These are phyloP conservation scores for Perdita meconis DNA, from an alignment of 2,888 invertebrate species.

Conservation along the genomic window DNA sequence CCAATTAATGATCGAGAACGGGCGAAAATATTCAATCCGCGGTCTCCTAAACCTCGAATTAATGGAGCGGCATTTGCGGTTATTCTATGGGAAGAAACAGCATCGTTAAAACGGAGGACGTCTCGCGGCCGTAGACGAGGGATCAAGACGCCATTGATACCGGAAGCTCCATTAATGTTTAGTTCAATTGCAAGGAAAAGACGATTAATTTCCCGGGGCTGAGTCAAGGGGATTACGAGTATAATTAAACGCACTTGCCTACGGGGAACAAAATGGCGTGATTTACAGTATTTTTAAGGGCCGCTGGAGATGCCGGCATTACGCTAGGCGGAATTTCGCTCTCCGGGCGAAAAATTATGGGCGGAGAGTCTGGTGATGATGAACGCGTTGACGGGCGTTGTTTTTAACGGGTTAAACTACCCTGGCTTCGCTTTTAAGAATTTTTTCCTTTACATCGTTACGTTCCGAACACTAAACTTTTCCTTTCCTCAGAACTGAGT, in stretches of 20 bases:
- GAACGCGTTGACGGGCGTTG: no score
- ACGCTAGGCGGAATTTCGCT: background rate
- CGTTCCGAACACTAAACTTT: no score
- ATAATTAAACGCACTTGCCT: constrained; percentile 40
- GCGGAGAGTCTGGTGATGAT: no score
- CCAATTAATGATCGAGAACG: no score
- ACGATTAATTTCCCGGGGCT: constrained; percentile 23
- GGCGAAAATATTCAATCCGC: no score
- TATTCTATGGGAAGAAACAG: background rate
- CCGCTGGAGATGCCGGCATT: constrained; percentile 1
- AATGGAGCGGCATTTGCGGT: background rate
- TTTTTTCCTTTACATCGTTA: no score
- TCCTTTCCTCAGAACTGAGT: no score
- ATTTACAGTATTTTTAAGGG: constrained; percentile 23
- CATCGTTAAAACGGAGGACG: background rate
- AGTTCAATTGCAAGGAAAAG: constrained; percentile 21
- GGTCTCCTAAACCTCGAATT: no score
- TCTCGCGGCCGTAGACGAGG: background rate
- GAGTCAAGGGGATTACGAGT: constrained; percentile 35
- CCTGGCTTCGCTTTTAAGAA: no score
- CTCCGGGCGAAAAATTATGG: no score
- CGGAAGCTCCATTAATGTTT: constrained; percentile 35
- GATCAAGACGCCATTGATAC: constrained; percentile 13
- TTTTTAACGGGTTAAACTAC: no score
- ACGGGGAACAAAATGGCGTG: constrained; percentile 27